Percentiles rank a stretch among this genome's conserved stretches.
phyloP scores from a whole-genome alignment of 2,797 vertebrate genomes.

The Poeciliopsis presidionis region DNA sequence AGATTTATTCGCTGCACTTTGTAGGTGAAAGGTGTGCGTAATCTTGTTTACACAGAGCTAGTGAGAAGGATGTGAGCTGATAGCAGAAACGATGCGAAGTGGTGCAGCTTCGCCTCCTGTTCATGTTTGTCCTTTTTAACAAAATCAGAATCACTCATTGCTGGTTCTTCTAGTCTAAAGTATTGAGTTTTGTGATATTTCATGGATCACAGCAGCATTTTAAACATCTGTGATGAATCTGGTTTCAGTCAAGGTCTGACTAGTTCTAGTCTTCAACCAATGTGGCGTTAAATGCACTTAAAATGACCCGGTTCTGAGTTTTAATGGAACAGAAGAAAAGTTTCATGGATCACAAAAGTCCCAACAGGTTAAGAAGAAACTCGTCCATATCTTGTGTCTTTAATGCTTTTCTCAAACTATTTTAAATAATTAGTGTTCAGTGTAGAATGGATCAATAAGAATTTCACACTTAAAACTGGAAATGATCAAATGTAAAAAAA shows the following conservation, averaged over 20 bases:
- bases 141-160: neutral
- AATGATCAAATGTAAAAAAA: neutral
- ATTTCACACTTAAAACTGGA: neutral
- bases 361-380: neutral
- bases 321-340: too few relatives aligned
- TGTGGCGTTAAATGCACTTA: too few relatives aligned
- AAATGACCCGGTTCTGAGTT: too few relatives aligned
- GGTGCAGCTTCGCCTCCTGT: neutral
- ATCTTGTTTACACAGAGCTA: slow-evolving; percentile 41
- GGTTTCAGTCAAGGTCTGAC: neutral
- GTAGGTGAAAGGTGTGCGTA: slow-evolving; percentile 55
- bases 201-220: neutral
- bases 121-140: neutral
- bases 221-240: neutral
- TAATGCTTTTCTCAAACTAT: neutral
- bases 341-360: too few relatives aligned
- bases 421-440: neutral
- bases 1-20: slow-evolving; percentile 69
- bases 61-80: slow-evolving; percentile 25
- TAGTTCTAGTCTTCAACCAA: neutral
- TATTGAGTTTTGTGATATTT: neutral
- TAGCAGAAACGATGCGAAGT: slow-evolving; percentile 20
- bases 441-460: neutral
- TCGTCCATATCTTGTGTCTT: neutral
- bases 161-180: neutral